Evolutionary conservation across 2,888 invertebrate genomes (phyloP).

Genomic region (Apantesis nais): DNA sequence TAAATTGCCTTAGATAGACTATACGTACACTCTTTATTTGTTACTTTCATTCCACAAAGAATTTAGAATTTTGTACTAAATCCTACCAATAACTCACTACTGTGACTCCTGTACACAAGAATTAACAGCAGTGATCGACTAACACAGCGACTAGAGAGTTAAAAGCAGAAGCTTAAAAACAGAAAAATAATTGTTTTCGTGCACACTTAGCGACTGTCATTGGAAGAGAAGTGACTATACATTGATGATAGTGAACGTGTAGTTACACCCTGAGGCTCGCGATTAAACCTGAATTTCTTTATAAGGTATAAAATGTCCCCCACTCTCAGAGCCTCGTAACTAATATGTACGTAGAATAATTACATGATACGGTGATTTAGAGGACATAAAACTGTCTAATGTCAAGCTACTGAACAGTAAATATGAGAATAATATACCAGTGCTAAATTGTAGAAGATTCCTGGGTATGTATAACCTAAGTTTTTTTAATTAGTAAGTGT

Average conservation of each 20-base stretch:
- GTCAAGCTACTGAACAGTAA: slow-evolving; percentile 3
- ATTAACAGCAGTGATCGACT: too few relatives aligned
- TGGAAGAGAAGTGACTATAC: slow-evolving; percentile 5
- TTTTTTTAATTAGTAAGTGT: background rate
- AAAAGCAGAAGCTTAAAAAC: too few relatives aligned
- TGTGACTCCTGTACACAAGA: too few relatives aligned
- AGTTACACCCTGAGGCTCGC: background rate
- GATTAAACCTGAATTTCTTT: slow-evolving; percentile 1
- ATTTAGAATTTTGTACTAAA: too few relatives aligned
- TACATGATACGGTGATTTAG: slow-evolving; percentile 7
- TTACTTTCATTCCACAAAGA: too few relatives aligned
- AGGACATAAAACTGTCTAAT: background rate
- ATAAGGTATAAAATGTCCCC: background rate
- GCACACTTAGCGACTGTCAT: background rate
- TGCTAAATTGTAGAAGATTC: background rate
- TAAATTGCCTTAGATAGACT: too few relatives aligned
- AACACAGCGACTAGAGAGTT: too few relatives aligned
- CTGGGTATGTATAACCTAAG: background rate
- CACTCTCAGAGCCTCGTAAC: slow-evolving; percentile 1
- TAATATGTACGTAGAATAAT: slow-evolving; percentile 9
- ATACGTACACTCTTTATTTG: too few relatives aligned
- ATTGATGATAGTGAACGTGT: slow-evolving; percentile 8
- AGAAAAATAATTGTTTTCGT: too few relatives aligned
- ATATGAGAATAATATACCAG: background rate
- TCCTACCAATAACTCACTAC: too few relatives aligned